These are phyloP conservation scores for Macaria liturata DNA, from an alignment of 2,888 invertebrate genomes.

Conservation along the genomic window DNA sequence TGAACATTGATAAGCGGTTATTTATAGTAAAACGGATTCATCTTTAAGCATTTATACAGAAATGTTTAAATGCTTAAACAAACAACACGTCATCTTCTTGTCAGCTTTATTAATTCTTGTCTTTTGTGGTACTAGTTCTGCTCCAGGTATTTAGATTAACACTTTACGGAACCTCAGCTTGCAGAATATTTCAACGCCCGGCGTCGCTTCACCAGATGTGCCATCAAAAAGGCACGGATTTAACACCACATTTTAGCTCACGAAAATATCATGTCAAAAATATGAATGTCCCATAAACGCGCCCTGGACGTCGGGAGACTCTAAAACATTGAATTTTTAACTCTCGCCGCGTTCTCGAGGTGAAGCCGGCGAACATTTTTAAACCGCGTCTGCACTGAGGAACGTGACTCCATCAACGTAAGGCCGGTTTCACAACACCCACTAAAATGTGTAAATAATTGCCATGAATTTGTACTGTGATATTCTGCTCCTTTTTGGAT, in stretches of 20 bases:
- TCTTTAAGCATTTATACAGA: no score
- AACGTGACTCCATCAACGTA: conserved; percentile 55
- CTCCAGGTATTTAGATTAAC: no score
- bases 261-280: conserved; percentile 35
- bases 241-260: conserved; percentile 8
- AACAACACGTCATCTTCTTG: no score
- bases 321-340: conserved; percentile 66
- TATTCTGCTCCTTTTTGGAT: conserved; percentile 25
- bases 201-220: no score
- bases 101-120: no score
- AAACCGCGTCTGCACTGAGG: conserved; percentile 56
- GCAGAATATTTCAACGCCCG: no score
- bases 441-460: conserved; percentile 34
- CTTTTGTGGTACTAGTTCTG: no score
- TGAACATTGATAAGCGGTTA: no score
- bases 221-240: background rate
- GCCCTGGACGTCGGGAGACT: conserved; percentile 40
- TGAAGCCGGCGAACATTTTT: conserved; percentile 47
- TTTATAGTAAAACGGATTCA: no score
- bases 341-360: conserved; percentile 47
- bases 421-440: conserved; percentile 40
- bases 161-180: no score
- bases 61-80: no score
- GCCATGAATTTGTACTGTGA: conserved; percentile 27
- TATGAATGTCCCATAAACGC: conserved; percentile 34